phyloP scores from a whole-genome alignment of 2,888 invertebrate species.

The Oscheius myriophilus region DNA sequence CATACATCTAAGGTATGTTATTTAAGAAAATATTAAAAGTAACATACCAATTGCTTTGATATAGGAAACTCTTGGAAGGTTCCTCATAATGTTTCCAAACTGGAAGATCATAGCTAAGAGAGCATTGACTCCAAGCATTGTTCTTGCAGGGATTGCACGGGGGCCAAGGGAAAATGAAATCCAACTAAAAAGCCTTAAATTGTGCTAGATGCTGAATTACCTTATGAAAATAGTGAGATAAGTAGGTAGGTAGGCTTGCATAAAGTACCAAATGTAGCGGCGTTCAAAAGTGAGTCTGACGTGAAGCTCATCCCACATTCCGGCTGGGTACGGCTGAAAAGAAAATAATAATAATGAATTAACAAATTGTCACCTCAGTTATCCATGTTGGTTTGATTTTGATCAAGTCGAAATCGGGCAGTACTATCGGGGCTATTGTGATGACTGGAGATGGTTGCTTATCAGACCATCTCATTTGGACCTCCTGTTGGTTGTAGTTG shows the following conservation, averaged over 20 bases:
- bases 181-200: conserved; percentile 55
- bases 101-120: conserved; percentile 68
- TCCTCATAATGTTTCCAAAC: conserved; percentile 67
- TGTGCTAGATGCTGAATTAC: conserved; percentile 25
- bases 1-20: conserved; percentile 62
- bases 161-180: conserved; percentile 69
- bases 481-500: conserved; percentile 70
- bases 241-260: conserved; percentile 70
- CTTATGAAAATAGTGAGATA: conserved; percentile 70
- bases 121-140: conserved; percentile 68
- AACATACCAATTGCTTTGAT: conserved; percentile 67
- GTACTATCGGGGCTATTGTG: conserved; percentile 56
- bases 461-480: conserved; percentile 66
- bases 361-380: conserved; percentile 33
- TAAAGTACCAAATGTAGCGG: conserved; percentile 68
- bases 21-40: too few species aligned
- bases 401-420: conserved; percentile 68
- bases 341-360: not conserved
- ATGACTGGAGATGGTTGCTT: conserved; percentile 36
- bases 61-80: conserved; percentile 69
- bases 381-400: conserved; percentile 47
- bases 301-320: conserved; percentile 70
- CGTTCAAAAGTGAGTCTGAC: conserved; percentile 65
- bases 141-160: conserved; percentile 67
- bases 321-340: conserved; percentile 63